Conservation (phyloP, 2,797 vertebrate species). For the Buphagus erythrorhynchus region DNA sequence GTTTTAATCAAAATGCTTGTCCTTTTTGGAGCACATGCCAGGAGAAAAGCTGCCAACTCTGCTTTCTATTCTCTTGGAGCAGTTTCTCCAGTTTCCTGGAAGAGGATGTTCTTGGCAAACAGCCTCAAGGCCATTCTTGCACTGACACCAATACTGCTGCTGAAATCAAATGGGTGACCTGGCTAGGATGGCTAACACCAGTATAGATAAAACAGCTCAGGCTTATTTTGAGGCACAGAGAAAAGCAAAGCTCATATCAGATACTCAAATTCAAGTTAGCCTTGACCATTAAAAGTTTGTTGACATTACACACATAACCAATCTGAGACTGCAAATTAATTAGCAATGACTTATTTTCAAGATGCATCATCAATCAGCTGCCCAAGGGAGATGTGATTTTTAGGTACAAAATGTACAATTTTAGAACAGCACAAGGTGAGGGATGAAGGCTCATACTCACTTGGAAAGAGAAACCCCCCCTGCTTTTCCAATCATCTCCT, state of each 20-base stretch:
- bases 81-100: conserved; percentile 50
- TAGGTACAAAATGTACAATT: rapidly evolving
- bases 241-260: neutral
- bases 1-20: conserved; percentile 2
- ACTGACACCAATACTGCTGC: neutral
- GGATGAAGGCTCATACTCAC: conserved; percentile 80
- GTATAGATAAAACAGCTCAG: neutral
- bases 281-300: too few species aligned
- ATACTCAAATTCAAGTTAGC: neutral
- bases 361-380: neutral
- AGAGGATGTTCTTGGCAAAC: conserved; percentile 8
- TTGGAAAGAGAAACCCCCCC: conserved; percentile 97
- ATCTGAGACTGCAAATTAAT: neutral
- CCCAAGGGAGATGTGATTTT: neutral
- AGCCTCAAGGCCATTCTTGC: neutral
- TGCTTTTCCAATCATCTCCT: conserved; percentile 97
- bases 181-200: neutral
- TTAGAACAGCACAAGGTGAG: neutral
- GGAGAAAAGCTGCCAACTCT: neutral
- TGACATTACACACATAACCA: neutral
- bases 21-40: neutral
- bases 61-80: conserved; percentile 51
- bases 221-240: neutral
- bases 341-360: neutral
- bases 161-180: neutral